A percentile compares a stretch with the other conserved stretches of the same genome.
Evolutionary conservation across 2,888 invertebrate genomes (phyloP).

Genomic region (Ypsolopha scabrella): DNA sequence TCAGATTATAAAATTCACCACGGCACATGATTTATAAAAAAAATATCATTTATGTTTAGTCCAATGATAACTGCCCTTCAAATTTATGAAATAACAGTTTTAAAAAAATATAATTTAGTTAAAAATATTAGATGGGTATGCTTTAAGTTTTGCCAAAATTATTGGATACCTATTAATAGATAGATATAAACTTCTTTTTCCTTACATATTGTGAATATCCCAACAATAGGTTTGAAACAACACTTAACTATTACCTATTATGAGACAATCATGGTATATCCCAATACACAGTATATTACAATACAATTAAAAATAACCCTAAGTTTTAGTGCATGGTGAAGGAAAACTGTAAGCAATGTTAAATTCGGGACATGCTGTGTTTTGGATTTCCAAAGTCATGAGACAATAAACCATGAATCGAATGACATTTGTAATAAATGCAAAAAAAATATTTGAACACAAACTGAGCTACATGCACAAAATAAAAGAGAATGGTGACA

Average conservation of each 20-base stretch:
- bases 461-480: constrained; percentile 28
- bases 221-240: constrained; percentile 31
- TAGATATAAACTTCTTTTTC: constrained; percentile 25
- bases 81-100: constrained; percentile 45
- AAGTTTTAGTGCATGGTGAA: constrained; percentile 26
- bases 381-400: constrained; percentile 52
- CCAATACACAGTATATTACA: constrained; percentile 35
- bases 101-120: constrained; percentile 38
- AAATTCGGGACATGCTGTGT: constrained; percentile 25
- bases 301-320: constrained; percentile 16
- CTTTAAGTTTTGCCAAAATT: constrained; percentile 21
- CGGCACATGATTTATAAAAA: no score
- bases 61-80: constrained; percentile 2
- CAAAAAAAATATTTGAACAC: constrained; percentile 45
- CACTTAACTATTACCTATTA: constrained; percentile 35
- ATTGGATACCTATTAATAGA: neutral
- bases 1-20: no score
- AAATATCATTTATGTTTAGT: no score
- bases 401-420: constrained; percentile 27
- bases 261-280: constrained; percentile 24
- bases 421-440: constrained; percentile 26
- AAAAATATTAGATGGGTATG: constrained; percentile 33
- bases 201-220: constrained; percentile 28
- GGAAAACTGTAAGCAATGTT: constrained; percentile 29
- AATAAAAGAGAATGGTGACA: constrained; percentile 37